Base-by-base conservation (phyloP, 2,888 invertebrate species). In the Chrysotoxum bicinctum region DNA sequence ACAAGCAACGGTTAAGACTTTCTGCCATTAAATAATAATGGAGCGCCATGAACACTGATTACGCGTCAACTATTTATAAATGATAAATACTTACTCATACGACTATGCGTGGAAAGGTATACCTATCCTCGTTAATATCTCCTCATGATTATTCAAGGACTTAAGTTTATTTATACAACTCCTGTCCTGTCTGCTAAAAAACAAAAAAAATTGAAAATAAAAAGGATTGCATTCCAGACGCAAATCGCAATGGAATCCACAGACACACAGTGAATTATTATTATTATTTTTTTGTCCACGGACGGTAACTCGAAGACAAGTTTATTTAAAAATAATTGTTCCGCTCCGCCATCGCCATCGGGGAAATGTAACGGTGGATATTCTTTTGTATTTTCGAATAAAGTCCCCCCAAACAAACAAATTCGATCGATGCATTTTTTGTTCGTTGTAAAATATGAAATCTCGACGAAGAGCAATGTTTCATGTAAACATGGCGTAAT, bases 401-500 rank as follows among this genome's bases (percentile, higher is more conserved):
- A 60, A 32, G 10, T 19, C 54, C 16, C 19, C 19, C 6, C 21
- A 37, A 62, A 30, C 35, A 62, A 62, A 26, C 43, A 45, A 56
- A 45, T 19, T 62, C 30, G 10, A 10, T 43, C 62, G 60, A 62
- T 26, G 9, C 40, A 32, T 32, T 32, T 56, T 52, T 56, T 19
- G 19, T 37, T 35, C 35, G 37, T 40, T 45, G 1, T 73, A 30
- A 40, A 50, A 50, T 43, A 62, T 23, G 21, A 10, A 23, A 37
- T 37, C 32, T 16, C 50, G 19, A 50, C 58, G 30, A n/a, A 43
- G 6, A 73, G 26, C 50, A 58, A 72, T 52, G 37, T 54, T 69
- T 78, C 64, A 30, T 74, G 78, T 76, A 76, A 70, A 76, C 64
- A 76, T 58, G 50, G 35, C 64, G 43, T 66, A 76, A 64, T 74